Conservation (phyloP, 92 coral and sea anemone species). For the Pocillopora meandrina region DNA sequence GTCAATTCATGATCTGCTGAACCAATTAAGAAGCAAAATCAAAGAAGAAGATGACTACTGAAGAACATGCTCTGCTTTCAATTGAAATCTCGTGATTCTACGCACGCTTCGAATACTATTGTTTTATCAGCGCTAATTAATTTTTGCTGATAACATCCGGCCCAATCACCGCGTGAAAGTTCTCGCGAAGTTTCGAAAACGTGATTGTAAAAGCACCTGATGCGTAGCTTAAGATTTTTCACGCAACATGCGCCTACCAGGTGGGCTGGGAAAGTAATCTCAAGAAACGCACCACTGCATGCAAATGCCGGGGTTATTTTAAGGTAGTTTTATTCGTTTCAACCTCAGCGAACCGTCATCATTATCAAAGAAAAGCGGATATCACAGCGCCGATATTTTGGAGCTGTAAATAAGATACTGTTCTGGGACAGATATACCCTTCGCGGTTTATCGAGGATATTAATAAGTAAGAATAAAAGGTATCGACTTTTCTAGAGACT, state of each 20-base stretch:
- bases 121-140: not conserved
- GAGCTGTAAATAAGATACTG: no score
- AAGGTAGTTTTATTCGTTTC: no score
- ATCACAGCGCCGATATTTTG: no score
- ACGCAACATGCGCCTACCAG: not conserved
- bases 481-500: no score
- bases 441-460: no score
- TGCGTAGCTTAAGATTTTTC: not conserved
- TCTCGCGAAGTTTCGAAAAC: constrained; percentile 35
- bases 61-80: not conserved
- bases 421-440: no score
- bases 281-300: not conserved
- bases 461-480: no score
- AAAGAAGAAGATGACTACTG: constrained; percentile 41
- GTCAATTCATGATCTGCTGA: constrained; percentile 60
- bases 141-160: constrained; percentile 21
- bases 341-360: no score
- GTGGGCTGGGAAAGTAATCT: not conserved
- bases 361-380: no score
- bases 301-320: not conserved
- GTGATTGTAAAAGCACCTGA: not conserved
- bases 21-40: constrained; percentile 60
- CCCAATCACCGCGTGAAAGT: not conserved
- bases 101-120: constrained; percentile 26
- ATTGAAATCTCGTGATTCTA: not conserved